Evolutionary conservation across 1,140 invertebrate species (phyloP), one percentile per base, ranked within the genome.

Genomic region (Leptinotarsa lineolata): DNA sequence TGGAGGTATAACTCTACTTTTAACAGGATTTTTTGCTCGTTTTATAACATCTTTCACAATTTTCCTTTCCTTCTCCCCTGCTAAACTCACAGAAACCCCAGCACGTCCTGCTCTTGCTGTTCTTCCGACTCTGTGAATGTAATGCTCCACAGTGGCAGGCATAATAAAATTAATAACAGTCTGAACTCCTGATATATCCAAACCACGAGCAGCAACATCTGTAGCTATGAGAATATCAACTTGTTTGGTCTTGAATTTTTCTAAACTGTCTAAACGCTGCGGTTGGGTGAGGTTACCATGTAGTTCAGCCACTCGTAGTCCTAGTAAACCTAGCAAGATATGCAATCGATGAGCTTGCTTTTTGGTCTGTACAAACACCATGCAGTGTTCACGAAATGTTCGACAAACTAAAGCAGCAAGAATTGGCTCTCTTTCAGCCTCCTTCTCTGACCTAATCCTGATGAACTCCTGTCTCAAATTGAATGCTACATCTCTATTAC

Each of bases 121-220:
- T 80, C 97, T 86, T 76, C 86, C 85, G 73, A 90, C 91, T 83
- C 91, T 88, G 81, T 99, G 97, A 83, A 99, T 96, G 81, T 99
- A 99, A 85, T 98, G 96, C 82, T 98, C 94, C 12, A 98, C 85
- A 0, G 95, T 95, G 20, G 92, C 91, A 3, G 97, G 97, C 92
- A 99, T 93, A 0, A 95, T 92, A 84, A 97, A 98, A 86, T 99
- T 99, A 58, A 99, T 95, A 4, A 98, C 97, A 48, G 96, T 99
- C 87, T 97, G 94, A 1, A 99, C 96, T 8, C 95, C 96, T 63
- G 93, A 91, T 79, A 99, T 99, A 85, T 99, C 97, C 30, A 99
- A 88, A 85, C 97, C 97, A 85, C 97, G 88, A 30, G 97, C 96
- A 8, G 97, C 97, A 22, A 99, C 93, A 88, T 99, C 97, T 4